Base-by-base conservation (phyloP, 2,797 vertebrate genomes). In the Phrynocephalus guinanensis region DNA sequence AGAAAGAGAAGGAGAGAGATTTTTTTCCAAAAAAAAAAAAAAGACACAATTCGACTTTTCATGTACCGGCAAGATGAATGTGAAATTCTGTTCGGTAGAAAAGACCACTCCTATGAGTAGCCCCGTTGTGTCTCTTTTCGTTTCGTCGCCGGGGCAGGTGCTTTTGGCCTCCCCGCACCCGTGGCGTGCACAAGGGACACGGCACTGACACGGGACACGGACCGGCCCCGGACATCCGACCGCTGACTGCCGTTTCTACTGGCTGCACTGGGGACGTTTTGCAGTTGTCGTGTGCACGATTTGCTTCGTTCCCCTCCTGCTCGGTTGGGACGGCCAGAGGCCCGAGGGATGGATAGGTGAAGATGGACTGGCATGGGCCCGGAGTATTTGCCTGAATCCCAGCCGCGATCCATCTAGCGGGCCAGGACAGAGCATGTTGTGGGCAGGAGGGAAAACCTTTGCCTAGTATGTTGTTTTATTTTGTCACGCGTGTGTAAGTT, bases 31-130 rank as follows among this genome's bases (percentile, higher is more conserved):
- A 44, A 44, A 44, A 33, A 33, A 38, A 44, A 44, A 44, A 44
- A 44, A 44, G 38, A 44, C 38, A 44, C 38, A 44, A 44, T 44
- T 44, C 38, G 50, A 63, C 52, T 24, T 48, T 94, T 94, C 93
- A 93, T 90, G 85, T 89, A 89, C 90, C 90, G 72, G 93, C 94
- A 90, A 95, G 92, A 95, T 95, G 95, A 96, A 96, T 96, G 95
- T 96, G 95, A 96, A 96, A 92, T 76, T 90, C 89, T 26, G n/a
- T 91, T 84, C 0, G 16, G 91, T 93, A 87, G 87, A 85, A 93
- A 94, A 93, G 89, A 83, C 5, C 87, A 85, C 89, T 89, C 38
- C 86, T 0, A 33, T 88, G 89, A 87, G 92, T 0, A 52, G 81
- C 3, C 52, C 60, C 60, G 88, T 90, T 72, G 20, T 1, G 16